A percentile compares a stretch with the other conserved stretches of the same genome.
Conservation (phyloP, 2,797 vertebrate genomes). For the Leptodactylus fallax region DNA sequence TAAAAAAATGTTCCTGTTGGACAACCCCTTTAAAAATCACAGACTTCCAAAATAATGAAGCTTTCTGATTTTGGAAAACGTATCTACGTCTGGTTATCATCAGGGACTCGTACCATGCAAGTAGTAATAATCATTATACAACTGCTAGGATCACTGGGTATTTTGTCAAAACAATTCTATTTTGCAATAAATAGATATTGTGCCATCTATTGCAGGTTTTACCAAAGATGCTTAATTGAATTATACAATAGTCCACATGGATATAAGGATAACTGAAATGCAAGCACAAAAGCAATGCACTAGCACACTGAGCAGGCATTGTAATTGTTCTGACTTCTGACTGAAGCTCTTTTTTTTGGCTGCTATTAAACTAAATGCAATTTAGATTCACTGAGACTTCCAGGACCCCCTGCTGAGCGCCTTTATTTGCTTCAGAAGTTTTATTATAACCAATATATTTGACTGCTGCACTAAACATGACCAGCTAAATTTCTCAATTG, state of each 20-base stretch:
- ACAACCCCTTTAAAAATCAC: too few relatives aligned
- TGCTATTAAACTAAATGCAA: slow-evolving; percentile 72
- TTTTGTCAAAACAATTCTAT: background rate
- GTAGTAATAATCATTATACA: background rate
- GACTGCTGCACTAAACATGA: slow-evolving; percentile 72
- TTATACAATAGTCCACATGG: background rate
- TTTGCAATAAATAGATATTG: background rate
- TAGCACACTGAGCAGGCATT: slow-evolving; percentile 70
- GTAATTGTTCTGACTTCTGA: slow-evolving; percentile 68
- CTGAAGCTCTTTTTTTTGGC: slow-evolving; percentile 51
- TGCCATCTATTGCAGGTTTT: background rate
- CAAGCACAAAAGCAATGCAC: background rate
- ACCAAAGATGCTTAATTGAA: slow-evolving; percentile 1
- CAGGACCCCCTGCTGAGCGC: slow-evolving; percentile 74
- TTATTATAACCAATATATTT: slow-evolving; percentile 73
- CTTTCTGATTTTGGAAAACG: background rate
- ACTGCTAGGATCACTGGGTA: background rate
- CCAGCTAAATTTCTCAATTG: slow-evolving; percentile 66
- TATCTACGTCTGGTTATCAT: too few relatives aligned
- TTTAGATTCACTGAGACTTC: slow-evolving; percentile 73
- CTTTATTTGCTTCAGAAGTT: slow-evolving; percentile 77
- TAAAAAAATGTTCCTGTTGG: too few relatives aligned
- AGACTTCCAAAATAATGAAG: background rate
- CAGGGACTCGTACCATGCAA: background rate
- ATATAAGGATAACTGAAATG: background rate